Conservation (phyloP, 2,797 vertebrate genomes). For the Pangasius djambal region DNA sequence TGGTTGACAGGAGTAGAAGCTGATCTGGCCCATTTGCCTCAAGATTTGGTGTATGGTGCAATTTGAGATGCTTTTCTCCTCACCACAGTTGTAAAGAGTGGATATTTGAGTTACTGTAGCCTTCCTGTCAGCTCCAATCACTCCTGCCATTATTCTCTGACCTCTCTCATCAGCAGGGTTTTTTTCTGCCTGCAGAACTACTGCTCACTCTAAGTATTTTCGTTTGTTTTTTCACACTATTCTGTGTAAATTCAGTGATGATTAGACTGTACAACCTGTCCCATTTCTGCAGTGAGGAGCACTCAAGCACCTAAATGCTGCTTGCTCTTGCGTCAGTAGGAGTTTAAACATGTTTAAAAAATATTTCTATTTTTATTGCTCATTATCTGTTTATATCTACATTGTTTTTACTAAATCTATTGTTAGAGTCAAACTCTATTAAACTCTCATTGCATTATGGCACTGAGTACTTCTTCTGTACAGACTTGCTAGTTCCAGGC, state of each 20-base stretch:
- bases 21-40: not conserved
- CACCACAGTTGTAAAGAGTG: not conserved
- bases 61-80: not conserved
- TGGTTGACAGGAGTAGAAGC: not conserved
- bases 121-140: not conserved
- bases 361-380: too few relatives aligned
- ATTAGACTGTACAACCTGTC: too few relatives aligned
- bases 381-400: too few relatives aligned
- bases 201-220: not conserved
- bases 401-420: not conserved
- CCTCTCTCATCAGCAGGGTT: not conserved
- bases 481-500: not conserved
- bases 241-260: not conserved
- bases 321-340: too few relatives aligned
- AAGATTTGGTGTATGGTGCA: not conserved
- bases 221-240: too few relatives aligned
- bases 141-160: not conserved
- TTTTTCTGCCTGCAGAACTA: not conserved
- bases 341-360: not conserved
- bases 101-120: not conserved
- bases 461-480: not conserved
- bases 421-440: not conserved
- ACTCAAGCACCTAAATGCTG: not conserved
- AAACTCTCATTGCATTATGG: not conserved
- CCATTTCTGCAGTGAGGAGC: too few relatives aligned